phyloP scores from a whole-genome alignment of 1,140 invertebrate species.

The Hirudo medicinalis region DNA sequence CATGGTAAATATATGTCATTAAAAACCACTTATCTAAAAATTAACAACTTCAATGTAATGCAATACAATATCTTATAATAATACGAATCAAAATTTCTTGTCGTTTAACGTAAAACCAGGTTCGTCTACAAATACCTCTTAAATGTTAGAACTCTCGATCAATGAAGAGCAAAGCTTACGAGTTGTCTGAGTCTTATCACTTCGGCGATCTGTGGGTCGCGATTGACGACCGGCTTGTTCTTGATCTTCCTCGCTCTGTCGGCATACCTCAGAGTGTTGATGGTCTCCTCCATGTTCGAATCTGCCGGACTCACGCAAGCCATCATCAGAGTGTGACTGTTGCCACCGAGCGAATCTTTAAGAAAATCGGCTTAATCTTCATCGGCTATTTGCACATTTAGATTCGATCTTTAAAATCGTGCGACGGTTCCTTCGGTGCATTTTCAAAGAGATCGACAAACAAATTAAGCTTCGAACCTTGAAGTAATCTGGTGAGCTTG shows the following conservation, averaged over 20 bases:
- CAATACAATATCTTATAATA: too few species aligned
- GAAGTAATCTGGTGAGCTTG: slow-evolving; percentile 68
- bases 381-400: too few species aligned
- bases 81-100: too few species aligned
- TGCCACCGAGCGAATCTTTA: slow-evolving; percentile 59
- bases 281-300: slow-evolving; percentile 73
- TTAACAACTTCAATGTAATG: too few species aligned
- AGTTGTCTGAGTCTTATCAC: slow-evolving; percentile 35
- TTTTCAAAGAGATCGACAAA: background rate
- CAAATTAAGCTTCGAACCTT: slow-evolving; percentile 52
- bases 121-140: too few species aligned
- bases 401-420: too few species aligned
- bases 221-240: slow-evolving; percentile 80
- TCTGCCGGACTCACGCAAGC: slow-evolving; percentile 83
- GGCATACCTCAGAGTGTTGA: slow-evolving; percentile 76
- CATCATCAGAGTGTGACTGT: slow-evolving; percentile 82
- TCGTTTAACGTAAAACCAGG: too few species aligned
- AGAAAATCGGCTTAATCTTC: background rate
- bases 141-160: background rate
- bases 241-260: slow-evolving; percentile 76
- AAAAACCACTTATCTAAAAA: too few species aligned
- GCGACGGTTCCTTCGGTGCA: too few species aligned
- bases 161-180: slow-evolving; percentile 26
- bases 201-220: slow-evolving; percentile 55
- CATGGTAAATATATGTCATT: too few species aligned